These are phyloP conservation scores for Pseudorectes ferrugineus DNA, from an alignment of 2,113 vertebrate species.

Conservation along the genomic window DNA sequence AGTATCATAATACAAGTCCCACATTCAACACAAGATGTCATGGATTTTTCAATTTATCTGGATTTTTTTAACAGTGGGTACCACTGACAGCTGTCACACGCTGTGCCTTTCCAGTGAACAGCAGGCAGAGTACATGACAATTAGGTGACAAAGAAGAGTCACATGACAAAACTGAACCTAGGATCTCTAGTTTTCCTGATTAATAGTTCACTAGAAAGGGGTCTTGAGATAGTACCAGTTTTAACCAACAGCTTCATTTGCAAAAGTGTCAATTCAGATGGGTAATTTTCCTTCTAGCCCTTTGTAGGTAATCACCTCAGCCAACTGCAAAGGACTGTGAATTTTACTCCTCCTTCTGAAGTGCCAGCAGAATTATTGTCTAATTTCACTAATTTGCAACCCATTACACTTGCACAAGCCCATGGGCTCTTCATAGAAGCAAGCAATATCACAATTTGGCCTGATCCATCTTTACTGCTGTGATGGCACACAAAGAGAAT, in stretches of 20 bases:
- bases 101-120: slow-evolving; percentile 15
- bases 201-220: neutral
- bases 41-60: neutral
- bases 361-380: neutral
- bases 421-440: neutral
- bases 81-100: neutral
- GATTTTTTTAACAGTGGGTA: neutral
- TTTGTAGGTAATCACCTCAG: neutral
- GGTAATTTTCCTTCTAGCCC: neutral
- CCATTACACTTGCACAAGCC: neutral
- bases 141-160: slow-evolving; percentile 28
- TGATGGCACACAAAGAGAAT: neutral
- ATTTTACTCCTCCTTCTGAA: neutral
- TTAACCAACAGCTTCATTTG: neutral
- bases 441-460: neutral
- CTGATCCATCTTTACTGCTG: neutral
- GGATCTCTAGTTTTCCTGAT: neutral
- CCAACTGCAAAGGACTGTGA: neutral
- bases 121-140: slow-evolving; percentile 20
- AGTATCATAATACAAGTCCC: neutral
- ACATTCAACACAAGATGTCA: neutral
- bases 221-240: neutral
- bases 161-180: neutral
- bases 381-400: neutral
- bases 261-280: neutral